These are phyloP conservation scores for Macrobrachium rosenbergii DNA, from an alignment of 1,140 invertebrate species.

Conservation along the genomic window DNA sequence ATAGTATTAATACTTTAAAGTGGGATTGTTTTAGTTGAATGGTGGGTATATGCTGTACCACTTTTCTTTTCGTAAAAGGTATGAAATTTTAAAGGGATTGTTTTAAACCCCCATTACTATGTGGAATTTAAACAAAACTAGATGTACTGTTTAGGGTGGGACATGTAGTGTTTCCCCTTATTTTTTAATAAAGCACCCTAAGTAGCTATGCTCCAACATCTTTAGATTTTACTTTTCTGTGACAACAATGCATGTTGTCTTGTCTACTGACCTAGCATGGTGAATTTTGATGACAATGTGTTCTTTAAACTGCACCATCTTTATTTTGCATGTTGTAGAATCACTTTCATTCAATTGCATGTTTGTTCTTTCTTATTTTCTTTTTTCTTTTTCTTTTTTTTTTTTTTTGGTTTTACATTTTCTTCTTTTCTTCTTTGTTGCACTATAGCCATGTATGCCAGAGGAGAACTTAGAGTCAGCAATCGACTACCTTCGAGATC, in stretches of 20 bases:
- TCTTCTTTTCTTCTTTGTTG: conserved; percentile 68
- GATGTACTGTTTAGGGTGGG: not conserved
- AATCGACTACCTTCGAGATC: conserved; percentile 88
- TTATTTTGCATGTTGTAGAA: conserved; percentile 52
- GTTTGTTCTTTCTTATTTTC: conserved; percentile 7
- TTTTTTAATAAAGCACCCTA: not conserved
- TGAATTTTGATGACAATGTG: conserved; percentile 36
- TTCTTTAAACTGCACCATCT: conserved; percentile 46
- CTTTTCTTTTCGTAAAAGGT: no score
- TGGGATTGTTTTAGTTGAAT: no score
- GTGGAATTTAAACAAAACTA: no score
- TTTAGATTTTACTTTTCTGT: conserved; percentile 41
- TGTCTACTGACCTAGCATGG: conserved; percentile 60
- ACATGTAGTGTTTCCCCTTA: not conserved
- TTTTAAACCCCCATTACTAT: no score
- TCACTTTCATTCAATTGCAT: no score
- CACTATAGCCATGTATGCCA: conserved; percentile 66
- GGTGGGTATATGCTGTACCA: no score
- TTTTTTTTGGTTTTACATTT: conserved; percentile 72
- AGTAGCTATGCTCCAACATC: conserved; percentile 9
- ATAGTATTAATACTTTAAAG: no score
- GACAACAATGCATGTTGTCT: conserved; percentile 63
- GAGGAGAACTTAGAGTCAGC: conserved; percentile 71
- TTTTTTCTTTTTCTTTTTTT: conserved; percentile 66
- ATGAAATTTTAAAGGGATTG: no score